A percentile compares a stretch with the other conserved stretches of the same genome.
Conservation (phyloP, 2,888 invertebrate species). For the Lissonota sp. region DNA sequence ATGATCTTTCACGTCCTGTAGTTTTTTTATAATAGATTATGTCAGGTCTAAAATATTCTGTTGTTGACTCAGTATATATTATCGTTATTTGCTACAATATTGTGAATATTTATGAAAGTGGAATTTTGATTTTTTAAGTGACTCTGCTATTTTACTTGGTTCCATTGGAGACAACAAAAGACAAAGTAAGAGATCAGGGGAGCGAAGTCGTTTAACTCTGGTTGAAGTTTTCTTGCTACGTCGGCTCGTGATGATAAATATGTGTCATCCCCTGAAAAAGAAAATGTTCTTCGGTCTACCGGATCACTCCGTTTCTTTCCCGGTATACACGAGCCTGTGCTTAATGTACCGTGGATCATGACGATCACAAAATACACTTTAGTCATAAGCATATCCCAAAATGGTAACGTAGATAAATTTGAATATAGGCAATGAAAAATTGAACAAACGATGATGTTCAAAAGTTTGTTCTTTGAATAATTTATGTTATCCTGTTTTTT, state of each 20-base stretch:
- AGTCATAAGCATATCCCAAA: neutral
- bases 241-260: slow-evolving; percentile 39
- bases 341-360: slow-evolving; percentile 23
- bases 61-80: neutral
- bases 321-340: neutral
- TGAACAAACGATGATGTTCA: too few relatives aligned
- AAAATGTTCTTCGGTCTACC: slow-evolving; percentile 7
- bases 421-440: too few relatives aligned
- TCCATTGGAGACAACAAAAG: neutral
- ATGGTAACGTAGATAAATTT: too few relatives aligned
- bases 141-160: neutral
- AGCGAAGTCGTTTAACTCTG: neutral
- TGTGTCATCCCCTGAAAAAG: neutral
- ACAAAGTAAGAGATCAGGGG: neutral
- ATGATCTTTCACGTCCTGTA: too few relatives aligned
- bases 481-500: too few relatives aligned
- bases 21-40: neutral
- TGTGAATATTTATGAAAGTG: neutral
- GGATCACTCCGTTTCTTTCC: neutral
- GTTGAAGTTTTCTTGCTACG: neutral
- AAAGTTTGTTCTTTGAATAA: too few relatives aligned
- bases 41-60: neutral
- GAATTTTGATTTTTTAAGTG: slow-evolving; percentile 18
- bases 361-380: slow-evolving; percentile 3
- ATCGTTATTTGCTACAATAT: neutral